Evolutionary conservation across 2,888 invertebrate genomes (phyloP).

Genomic region (Synergus itoensis): DNA sequence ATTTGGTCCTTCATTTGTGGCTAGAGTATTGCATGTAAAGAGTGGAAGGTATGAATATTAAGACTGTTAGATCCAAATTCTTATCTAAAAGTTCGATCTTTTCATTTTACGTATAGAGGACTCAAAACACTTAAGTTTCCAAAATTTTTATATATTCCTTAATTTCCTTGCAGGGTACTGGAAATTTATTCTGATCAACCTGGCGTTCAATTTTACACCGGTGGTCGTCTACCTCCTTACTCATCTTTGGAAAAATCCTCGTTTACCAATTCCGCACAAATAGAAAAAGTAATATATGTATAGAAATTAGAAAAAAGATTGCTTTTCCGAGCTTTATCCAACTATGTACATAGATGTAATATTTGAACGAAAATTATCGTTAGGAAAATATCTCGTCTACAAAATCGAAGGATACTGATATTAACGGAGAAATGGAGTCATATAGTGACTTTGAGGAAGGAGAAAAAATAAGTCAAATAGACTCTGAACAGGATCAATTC

Average conservation of each 20-base stretch:
- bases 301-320: not conserved
- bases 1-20: constrained; percentile 82
- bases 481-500: not conserved
- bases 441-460: not conserved
- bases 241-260: not conserved
- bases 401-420: not conserved
- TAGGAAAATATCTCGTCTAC: not conserved
- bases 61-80: not conserved
- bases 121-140: too few species aligned
- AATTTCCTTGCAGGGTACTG: constrained; percentile 79
- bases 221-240: constrained; percentile 61
- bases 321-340: too few species aligned
- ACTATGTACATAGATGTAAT: too few species aligned
- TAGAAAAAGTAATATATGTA: constrained; percentile 1
- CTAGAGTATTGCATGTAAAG: constrained; percentile 70
- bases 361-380: not conserved
- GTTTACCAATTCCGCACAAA: constrained; percentile 19
- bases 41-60: constrained; percentile 64
- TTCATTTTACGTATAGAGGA: too few species aligned
- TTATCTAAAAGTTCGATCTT: not conserved
- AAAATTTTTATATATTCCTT: too few species aligned
- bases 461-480: not conserved
- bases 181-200: constrained; percentile 93
- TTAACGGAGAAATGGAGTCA: not conserved
- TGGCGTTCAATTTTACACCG: constrained; percentile 93